These are phyloP conservation scores for Sceliomorpha sp. DNA, from an alignment of 2,888 invertebrate species.

Conservation along the genomic window DNA sequence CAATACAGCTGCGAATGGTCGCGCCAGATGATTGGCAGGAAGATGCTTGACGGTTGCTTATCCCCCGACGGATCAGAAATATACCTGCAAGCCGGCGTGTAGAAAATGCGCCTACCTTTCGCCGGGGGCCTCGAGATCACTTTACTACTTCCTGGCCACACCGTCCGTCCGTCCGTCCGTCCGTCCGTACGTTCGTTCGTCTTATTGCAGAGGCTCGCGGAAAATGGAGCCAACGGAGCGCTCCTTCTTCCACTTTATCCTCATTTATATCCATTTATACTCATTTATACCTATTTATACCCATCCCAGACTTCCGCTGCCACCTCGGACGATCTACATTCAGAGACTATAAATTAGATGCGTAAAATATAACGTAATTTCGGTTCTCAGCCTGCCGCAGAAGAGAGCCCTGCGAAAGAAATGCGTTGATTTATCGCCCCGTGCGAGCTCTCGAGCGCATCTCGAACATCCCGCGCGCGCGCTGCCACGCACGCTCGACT, in stretches of 20 bases:
- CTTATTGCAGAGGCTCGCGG: constrained; percentile 61
- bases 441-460: constrained; percentile 29
- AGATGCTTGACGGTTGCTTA: constrained; percentile 56
- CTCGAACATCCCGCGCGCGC: too few relatives aligned
- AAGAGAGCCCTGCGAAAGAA: too few relatives aligned
- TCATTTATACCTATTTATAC: constrained; percentile 43
- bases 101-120: constrained; percentile 36
- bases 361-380: constrained; percentile 66
- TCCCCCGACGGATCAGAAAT: constrained; percentile 62
- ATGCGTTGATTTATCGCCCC: constrained; percentile 68
- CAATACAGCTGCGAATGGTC: constrained; percentile 45
- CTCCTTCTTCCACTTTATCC: constrained; percentile 46
- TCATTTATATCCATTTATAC: constrained; percentile 51
- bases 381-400: constrained; percentile 66
- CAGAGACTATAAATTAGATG: constrained; percentile 71
- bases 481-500: too few relatives aligned
- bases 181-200: too few relatives aligned
- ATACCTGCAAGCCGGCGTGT: constrained; percentile 55
- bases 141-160: constrained; percentile 65
- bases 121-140: constrained; percentile 50
- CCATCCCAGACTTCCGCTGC: constrained; percentile 21
- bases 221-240: constrained; percentile 42
- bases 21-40: constrained; percentile 45
- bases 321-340: constrained; percentile 64
- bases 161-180: too few relatives aligned